These are phyloP conservation scores for Ectobius pallidus DNA, from an alignment of 2,888 invertebrate species.

Conservation along the genomic window DNA sequence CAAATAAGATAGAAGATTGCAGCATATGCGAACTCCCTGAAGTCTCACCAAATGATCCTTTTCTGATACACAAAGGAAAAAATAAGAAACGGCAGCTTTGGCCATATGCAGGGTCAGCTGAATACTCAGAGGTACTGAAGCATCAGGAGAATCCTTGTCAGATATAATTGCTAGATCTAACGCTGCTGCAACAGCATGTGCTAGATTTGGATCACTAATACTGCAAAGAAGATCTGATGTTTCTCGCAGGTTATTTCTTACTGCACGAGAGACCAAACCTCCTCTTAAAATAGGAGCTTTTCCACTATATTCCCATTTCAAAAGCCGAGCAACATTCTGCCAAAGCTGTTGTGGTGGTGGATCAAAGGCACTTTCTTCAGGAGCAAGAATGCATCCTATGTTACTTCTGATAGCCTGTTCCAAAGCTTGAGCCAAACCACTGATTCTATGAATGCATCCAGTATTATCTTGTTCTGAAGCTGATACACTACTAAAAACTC, in stretches of 20 bases:
- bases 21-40: constrained; percentile 68
- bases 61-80: constrained; percentile 72
- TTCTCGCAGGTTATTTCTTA: constrained; percentile 57
- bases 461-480: constrained; percentile 26
- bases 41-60: constrained; percentile 48
- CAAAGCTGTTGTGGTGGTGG: constrained; percentile 32
- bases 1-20: constrained; percentile 67
- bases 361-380: not conserved
- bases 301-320: constrained; percentile 65
- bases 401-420: constrained; percentile 36
- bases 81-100: constrained; percentile 74
- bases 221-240: constrained; percentile 49
- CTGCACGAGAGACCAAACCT: constrained; percentile 55
- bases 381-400: not conserved
- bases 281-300: constrained; percentile 48
- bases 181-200: constrained; percentile 65
- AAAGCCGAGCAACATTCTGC: constrained; percentile 31
- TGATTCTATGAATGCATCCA: not conserved
- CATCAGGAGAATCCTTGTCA: constrained; percentile 45
- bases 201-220: constrained; percentile 50
- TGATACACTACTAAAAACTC: not conserved
- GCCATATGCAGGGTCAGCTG: constrained; percentile 71
- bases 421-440: constrained; percentile 34
- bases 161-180: constrained; percentile 67
- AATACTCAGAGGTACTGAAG: constrained; percentile 52